A percentile compares a stretch with the other conserved stretches of the same genome.
Evolutionary conservation across 2,113 vertebrate genomes (phyloP).

Genomic region (Cavia aperea): DNA sequence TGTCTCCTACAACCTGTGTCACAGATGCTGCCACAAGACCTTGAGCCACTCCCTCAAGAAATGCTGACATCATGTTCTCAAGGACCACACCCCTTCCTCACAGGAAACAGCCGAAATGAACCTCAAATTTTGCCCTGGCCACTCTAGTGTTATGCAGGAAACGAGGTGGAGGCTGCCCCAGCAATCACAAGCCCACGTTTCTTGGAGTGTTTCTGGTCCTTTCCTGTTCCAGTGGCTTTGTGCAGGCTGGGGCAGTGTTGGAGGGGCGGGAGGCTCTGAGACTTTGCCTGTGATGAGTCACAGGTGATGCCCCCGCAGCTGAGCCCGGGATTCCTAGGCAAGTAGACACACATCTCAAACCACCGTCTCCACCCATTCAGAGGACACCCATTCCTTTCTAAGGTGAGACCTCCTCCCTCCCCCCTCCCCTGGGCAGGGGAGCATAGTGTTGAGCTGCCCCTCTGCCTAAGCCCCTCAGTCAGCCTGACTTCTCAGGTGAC

Average conservation of each 20-base stretch:
- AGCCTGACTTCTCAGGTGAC: not conserved
- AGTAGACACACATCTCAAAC: not conserved
- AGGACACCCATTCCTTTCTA: not conserved
- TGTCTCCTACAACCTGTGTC: not conserved
- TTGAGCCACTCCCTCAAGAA: not conserved
- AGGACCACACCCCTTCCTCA: not conserved
- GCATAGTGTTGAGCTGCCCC: too few species aligned
- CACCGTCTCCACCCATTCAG: not conserved
- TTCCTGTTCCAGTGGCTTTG: not conserved
- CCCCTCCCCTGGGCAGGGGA: not conserved
- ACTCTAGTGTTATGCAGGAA: rapidly evolving
- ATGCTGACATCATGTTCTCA: not conserved
- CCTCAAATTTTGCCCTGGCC: not conserved
- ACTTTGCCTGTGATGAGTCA: conserved; percentile 34
- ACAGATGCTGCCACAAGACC: not conserved
- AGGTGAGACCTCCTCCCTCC: not conserved
- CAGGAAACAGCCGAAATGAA: not conserved
- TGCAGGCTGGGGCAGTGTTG: too few species aligned
- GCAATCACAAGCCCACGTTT: not conserved
- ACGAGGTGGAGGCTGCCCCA: not conserved
- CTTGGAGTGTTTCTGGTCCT: not conserved
- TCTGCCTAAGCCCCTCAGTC: not conserved
- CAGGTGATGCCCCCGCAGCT: not conserved
- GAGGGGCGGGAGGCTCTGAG: not conserved
- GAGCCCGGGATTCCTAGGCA: conserved; percentile 42